Percentiles rank a stretch among this genome's conserved stretches.
Evolutionary conservation across 1,140 invertebrate species (phyloP).

Genomic region (Drosophila repleta): DNA sequence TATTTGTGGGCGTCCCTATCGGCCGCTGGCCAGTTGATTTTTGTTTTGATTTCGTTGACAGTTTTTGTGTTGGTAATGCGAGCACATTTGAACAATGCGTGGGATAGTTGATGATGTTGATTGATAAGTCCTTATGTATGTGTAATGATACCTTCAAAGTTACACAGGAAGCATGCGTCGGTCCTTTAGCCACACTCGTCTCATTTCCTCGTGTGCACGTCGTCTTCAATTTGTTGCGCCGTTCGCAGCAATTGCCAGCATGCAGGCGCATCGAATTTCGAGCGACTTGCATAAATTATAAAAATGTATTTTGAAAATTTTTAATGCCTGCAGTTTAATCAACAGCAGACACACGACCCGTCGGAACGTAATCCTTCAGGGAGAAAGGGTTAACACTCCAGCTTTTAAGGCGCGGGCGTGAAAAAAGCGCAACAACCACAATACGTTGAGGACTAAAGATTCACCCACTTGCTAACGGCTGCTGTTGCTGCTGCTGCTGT

Average conservation of each 20-base stretch:
- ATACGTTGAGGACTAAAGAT: constrained; percentile 19
- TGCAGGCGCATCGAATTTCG: constrained; percentile 72
- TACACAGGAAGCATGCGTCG: background rate
- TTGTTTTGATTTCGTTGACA: constrained; percentile 52
- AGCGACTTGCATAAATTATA: constrained; percentile 76
- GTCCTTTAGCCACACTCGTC: background rate
- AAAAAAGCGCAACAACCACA: constrained; percentile 73
- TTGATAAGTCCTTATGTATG: background rate
- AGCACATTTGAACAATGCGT: constrained; percentile 21
- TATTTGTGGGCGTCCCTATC: constrained; percentile 32
- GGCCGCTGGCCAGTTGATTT: constrained; percentile 41
- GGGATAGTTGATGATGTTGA: constrained; percentile 26
- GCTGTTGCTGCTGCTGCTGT: constrained; percentile 36
- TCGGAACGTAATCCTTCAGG: constrained; percentile 56
- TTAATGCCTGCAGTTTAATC: constrained; percentile 66
- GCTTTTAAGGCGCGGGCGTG: constrained; percentile 59
- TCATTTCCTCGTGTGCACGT: constrained; percentile 4
- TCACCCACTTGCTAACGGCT: constrained; percentile 32
- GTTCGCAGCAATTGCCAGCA: constrained; percentile 54
- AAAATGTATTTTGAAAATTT: constrained; percentile 34
- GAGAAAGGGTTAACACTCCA: constrained; percentile 57
- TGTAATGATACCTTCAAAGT: constrained; percentile 3
- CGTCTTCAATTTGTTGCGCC: constrained; percentile 20
- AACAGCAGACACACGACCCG: constrained; percentile 71
- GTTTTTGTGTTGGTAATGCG: constrained; percentile 40